These are phyloP conservation scores for Euzophera pinguis DNA, from an alignment of 2,888 invertebrate genomes.

Conservation along the genomic window DNA sequence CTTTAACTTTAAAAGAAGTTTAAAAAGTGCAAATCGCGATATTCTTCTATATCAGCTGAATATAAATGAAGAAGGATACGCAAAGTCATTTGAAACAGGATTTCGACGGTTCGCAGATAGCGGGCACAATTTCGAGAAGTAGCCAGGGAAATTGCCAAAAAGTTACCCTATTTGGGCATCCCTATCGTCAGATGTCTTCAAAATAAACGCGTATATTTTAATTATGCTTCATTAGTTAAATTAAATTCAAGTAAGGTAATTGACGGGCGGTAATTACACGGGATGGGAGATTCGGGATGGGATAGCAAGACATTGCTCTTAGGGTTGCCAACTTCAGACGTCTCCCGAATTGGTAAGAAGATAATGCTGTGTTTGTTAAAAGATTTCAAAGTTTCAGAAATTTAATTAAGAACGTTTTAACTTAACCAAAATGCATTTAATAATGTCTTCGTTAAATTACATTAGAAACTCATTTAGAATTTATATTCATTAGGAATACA, in stretches of 20 bases:
- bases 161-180: slow-evolving; percentile 36
- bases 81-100: slow-evolving; percentile 11
- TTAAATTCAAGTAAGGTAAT: slow-evolving; percentile 75
- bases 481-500: no score
- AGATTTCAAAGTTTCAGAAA: slow-evolving; percentile 44
- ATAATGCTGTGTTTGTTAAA: slow-evolving; percentile 46
- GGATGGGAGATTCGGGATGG: slow-evolving; percentile 40
- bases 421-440: slow-evolving; percentile 33
- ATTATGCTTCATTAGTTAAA: slow-evolving; percentile 78
- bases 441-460: slow-evolving; percentile 24
- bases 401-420: slow-evolving; percentile 46
- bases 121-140: slow-evolving; percentile 9
- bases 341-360: slow-evolving; percentile 28
- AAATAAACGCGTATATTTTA: slow-evolving; percentile 75
- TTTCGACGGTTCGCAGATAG: slow-evolving; percentile 10
- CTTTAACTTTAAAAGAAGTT: no score
- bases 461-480: not conserved
- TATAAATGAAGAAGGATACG: not conserved
- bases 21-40: not conserved
- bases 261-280: slow-evolving; percentile 69
- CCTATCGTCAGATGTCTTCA: slow-evolving; percentile 47
- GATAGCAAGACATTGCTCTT: slow-evolving; percentile 47
- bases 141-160: slow-evolving; percentile 25
- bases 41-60: not conserved
- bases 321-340: slow-evolving; percentile 43